Conservation (phyloP, 2,797 vertebrate species). For the Rallus crepitans region DNA sequence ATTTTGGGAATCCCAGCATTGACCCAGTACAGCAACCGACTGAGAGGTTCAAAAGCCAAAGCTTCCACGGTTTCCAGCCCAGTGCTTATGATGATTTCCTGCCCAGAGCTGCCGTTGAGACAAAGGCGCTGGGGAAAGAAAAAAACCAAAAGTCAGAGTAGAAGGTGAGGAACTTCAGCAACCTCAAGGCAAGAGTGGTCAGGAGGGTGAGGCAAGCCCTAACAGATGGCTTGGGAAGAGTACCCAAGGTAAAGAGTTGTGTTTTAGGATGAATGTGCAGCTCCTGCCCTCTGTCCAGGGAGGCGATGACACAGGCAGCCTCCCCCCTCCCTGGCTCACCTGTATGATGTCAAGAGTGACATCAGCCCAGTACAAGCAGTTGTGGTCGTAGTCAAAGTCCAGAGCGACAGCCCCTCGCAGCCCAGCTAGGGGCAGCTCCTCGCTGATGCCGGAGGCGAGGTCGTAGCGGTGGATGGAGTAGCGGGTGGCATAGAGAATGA, state of each 20-base stretch:
- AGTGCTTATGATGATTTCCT: conserved; percentile 91
- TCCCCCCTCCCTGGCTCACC: conserved; percentile 73
- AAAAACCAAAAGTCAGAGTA: neutral
- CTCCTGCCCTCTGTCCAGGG: accelerated
- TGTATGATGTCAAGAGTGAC: conserved; percentile 94
- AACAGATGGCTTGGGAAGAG: neutral
- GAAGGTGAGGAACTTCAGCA: neutral
- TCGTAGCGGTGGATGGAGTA: conserved; percentile 96
- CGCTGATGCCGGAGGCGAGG: conserved; percentile 89
- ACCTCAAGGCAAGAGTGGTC: neutral
- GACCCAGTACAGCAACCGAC: conserved; percentile 95
- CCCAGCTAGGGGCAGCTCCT: conserved; percentile 89
- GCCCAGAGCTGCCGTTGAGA: conserved; percentile 93
- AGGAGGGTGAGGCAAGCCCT: accelerated
- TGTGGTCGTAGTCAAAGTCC: conserved; percentile 95
- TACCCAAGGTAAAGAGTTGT: neutral
- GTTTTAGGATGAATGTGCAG: neutral
- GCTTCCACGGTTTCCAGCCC: conserved; percentile 95
- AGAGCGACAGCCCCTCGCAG: conserved; percentile 92
- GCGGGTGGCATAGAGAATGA: conserved; percentile 93
- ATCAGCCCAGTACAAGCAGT: conserved; percentile 99
- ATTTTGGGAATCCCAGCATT: conserved; percentile 95
- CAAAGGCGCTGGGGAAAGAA: conserved; percentile 86
- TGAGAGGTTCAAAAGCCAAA: conserved; percentile 93
- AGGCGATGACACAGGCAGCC: accelerated